Evolutionary conservation across 2,797 vertebrate genomes (phyloP).

Genomic region (Takifugu ocellatus): DNA sequence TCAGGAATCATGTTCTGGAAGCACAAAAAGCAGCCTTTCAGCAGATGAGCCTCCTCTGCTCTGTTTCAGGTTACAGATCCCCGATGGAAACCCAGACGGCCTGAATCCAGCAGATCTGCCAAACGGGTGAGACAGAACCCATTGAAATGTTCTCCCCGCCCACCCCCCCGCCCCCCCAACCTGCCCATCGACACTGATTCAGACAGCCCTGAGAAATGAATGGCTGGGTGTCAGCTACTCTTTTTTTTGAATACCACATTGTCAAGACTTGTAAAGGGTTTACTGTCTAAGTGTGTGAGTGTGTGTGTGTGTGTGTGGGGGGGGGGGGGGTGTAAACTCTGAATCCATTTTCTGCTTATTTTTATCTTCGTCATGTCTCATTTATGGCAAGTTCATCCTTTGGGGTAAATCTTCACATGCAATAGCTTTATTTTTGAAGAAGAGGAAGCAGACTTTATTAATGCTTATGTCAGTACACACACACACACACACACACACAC

Average conservation of each 20-base stretch:
- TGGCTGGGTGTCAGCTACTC: neutral
- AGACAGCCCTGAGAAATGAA: constrained; percentile 10
- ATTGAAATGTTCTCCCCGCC: neutral
- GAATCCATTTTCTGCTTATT: too few species aligned
- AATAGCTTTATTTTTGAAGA: too few species aligned
- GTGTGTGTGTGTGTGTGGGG: neutral
- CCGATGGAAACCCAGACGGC: constrained; percentile 44
- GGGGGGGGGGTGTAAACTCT: neutral
- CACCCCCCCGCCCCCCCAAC: neutral
- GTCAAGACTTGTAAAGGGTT: constrained; percentile 12
- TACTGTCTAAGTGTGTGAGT: neutral
- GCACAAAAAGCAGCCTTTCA: constrained; percentile 59
- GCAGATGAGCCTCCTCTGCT: constrained; percentile 38
- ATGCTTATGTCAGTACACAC: too few species aligned
- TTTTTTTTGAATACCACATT: constrained; percentile 4
- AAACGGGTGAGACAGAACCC: constrained; percentile 46
- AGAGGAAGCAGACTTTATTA: too few species aligned
- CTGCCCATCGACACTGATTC: constrained; percentile 31
- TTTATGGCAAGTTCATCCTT: too few species aligned
- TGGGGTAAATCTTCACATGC: too few species aligned
- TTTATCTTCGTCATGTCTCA: too few species aligned
- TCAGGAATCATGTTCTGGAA: constrained; percentile 50
- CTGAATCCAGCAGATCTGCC: constrained; percentile 41
- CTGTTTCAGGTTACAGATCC: constrained; percentile 69
- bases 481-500: too few species aligned